Percentiles rank a stretch among this genome's conserved stretches.
Conservation (phyloP, 2,888 invertebrate genomes). For the Chrysolina oricalcia region DNA sequence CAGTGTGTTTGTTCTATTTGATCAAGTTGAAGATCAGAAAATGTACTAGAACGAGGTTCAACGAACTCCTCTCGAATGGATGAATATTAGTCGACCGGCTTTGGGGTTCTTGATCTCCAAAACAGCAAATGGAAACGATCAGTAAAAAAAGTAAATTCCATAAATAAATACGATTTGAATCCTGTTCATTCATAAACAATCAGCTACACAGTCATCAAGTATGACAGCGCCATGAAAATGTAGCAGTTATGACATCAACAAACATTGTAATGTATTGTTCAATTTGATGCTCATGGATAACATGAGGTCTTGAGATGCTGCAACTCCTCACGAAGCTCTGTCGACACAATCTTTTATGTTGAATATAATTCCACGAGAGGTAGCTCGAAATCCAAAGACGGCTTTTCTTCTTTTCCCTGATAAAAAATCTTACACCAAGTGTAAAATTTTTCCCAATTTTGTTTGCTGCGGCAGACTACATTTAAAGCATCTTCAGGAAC, state of each 20-base stretch:
- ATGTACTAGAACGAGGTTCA: conserved; percentile 8
- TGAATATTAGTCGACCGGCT: not conserved
- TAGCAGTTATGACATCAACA: not conserved
- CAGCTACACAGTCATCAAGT: not conserved
- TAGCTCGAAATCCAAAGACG: conserved; percentile 5
- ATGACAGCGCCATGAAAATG: not conserved
- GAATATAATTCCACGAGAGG: conserved; percentile 12
- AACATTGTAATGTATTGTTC: not conserved
- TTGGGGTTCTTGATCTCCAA: conserved; percentile 12
- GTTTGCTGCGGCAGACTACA: not conserved
- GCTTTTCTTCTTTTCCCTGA: not conserved
- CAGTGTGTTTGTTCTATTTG: conserved; percentile 3
- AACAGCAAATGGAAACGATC: conserved; percentile 9
- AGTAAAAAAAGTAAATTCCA: not conserved
- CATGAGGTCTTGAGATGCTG: not conserved
- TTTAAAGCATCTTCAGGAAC: conserved; percentile 2
- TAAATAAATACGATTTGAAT: not conserved
- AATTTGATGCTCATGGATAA: not conserved
- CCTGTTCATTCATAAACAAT: not conserved
- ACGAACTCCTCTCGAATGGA: conserved; percentile 17
- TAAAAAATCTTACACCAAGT: conserved; percentile 11
- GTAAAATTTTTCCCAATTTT: conserved; percentile 3
- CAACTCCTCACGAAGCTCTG: conserved; percentile 13
- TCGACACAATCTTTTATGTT: not conserved
- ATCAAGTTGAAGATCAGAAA: conserved; percentile 7